A percentile compares a stretch with the other conserved stretches of the same genome.
phyloP scores from a whole-genome alignment of 2,888 invertebrate species.

The Colostygia pectinataria region DNA sequence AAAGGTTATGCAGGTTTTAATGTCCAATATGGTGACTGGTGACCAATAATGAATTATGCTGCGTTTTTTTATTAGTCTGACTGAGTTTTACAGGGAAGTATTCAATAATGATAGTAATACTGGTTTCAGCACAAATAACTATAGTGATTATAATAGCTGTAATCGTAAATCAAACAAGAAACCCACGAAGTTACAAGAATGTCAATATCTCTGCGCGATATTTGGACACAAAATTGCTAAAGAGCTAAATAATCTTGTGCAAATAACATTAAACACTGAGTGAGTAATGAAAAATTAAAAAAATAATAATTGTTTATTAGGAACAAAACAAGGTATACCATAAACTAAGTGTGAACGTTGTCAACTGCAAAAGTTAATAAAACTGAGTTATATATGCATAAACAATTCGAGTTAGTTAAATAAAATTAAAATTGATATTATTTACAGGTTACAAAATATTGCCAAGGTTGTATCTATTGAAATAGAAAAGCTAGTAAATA shows the following conservation, averaged over 20 bases:
- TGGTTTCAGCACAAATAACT: conserved; percentile 3
- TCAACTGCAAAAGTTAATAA: no score
- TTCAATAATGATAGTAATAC: no score
- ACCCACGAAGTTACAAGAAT: neutral
- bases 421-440: neutral
- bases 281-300: conserved; percentile 38
- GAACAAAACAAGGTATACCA: no score
- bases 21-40: no score
- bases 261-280: conserved; percentile 50
- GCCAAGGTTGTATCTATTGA: conserved; percentile 51
- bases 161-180: neutral
- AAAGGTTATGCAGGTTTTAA: neutral
- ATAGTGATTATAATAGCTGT: neutral
- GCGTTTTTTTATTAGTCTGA: no score
- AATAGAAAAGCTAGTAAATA: conserved; percentile 42
- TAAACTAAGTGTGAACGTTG: no score
- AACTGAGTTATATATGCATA: no score
- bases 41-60: no score
- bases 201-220: conserved; percentile 32
- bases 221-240: conserved; percentile 57
- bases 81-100: no score
- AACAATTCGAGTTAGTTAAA: no score
- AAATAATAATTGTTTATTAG: neutral
- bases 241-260: conserved; percentile 45
- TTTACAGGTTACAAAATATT: conserved; percentile 51